Percentiles rank a stretch among this genome's conserved stretches.
Conservation (phyloP, 2,888 invertebrate genomes). For the Polyommatus iphigenia region DNA sequence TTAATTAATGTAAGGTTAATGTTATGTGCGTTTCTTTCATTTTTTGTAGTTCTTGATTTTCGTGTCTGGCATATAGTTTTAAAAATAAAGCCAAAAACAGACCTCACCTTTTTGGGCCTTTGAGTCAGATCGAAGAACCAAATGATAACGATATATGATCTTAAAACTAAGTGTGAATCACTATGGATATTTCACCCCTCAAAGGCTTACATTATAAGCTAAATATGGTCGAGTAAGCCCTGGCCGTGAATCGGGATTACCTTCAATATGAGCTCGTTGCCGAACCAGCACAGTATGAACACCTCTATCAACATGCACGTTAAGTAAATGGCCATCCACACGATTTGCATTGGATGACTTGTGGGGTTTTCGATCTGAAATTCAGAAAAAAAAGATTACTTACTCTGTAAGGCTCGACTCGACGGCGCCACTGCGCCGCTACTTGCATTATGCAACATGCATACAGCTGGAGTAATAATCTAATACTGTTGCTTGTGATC, state of each 20-base stretch:
- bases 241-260: slow-evolving; percentile 45
- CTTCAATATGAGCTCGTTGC: slow-evolving; percentile 74
- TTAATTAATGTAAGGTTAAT: background rate
- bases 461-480: too few relatives aligned
- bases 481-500: too few relatives aligned
- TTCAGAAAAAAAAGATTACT: background rate
- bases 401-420: background rate
- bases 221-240: background rate
- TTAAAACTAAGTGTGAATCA: background rate
- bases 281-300: slow-evolving; percentile 76
- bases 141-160: background rate
- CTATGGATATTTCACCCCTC: background rate
- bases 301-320: slow-evolving; percentile 76
- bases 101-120: background rate
- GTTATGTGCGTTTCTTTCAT: too few relatives aligned
- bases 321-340: slow-evolving; percentile 75
- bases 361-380: slow-evolving; percentile 70
- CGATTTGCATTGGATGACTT: slow-evolving; percentile 71
- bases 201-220: background rate
- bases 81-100: too few relatives aligned
- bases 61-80: too few relatives aligned
- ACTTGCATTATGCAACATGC: too few relatives aligned
- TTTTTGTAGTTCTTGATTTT: too few relatives aligned
- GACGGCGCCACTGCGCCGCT: too few relatives aligned
- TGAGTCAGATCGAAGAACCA: background rate